A percentile compares a stretch with the other conserved stretches of the same genome.
Conservation (phyloP, 2,888 invertebrate genomes). For the Fragum sueziense region DNA sequence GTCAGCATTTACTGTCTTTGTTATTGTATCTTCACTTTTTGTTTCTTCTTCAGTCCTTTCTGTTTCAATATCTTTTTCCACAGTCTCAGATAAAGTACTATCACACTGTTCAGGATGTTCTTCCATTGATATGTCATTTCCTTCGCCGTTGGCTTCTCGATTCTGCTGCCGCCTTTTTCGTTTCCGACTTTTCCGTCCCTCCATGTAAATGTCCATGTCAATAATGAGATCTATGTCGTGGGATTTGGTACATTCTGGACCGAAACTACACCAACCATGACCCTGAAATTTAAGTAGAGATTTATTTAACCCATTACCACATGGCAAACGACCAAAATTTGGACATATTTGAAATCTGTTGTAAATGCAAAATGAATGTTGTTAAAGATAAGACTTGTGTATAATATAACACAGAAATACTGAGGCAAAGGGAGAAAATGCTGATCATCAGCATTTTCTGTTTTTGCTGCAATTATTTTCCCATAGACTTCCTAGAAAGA, state of each 20-base stretch:
- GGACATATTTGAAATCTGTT: no score
- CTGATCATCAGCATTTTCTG: no score
- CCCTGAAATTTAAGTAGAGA: constrained; percentile 72
- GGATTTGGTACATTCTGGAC: constrained; percentile 75
- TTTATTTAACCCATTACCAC: no score
- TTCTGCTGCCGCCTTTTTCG: constrained; percentile 55
- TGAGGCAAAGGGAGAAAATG: no score
- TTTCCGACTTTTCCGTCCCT: constrained; percentile 67
- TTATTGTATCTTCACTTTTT: not conserved
- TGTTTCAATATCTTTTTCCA: not conserved
- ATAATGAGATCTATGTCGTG: constrained; percentile 82
- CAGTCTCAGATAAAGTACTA: not conserved
- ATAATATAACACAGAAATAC: no score
- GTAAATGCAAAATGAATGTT: no score
- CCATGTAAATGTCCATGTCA: constrained; percentile 71
- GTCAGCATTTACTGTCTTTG: not conserved
- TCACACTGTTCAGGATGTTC: not conserved
- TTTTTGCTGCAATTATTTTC: no score
- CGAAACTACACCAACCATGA: constrained; percentile 82
- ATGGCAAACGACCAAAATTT: no score
- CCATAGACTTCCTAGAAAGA: no score
- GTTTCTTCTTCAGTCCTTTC: not conserved
- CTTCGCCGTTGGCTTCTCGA: not conserved
- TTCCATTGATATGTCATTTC: not conserved
- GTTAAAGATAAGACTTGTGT: no score